phyloP scores from a whole-genome alignment of 2,888 invertebrate genomes.

The Dicycla oo region DNA sequence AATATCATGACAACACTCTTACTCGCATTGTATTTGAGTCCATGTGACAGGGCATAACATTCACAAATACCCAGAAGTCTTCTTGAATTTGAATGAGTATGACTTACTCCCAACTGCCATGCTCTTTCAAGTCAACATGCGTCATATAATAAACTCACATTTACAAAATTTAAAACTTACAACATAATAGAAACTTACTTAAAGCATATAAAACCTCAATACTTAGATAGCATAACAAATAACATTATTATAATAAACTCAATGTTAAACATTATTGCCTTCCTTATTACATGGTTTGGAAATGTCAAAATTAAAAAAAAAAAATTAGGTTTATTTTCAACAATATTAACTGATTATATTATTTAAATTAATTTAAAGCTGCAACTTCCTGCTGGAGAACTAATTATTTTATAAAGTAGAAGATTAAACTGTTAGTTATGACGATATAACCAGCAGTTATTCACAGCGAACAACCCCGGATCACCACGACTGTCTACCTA shows the following conservation, averaged over 20 bases:
- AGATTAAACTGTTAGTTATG: background rate
- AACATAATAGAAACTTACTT: too few species aligned
- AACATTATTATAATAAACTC: constrained; percentile 18
- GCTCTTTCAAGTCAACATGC: too few species aligned
- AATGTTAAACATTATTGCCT: constrained; percentile 28
- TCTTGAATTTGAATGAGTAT: too few species aligned
- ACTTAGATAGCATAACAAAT: constrained; percentile 35
- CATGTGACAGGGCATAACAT: too few species aligned
- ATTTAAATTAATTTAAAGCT: constrained; percentile 9
- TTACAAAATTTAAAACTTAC: too few species aligned
- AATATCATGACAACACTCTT: too few species aligned
- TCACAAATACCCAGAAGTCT: too few species aligned
- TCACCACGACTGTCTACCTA: too few species aligned
- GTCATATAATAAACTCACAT: too few species aligned
- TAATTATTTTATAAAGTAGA: background rate
- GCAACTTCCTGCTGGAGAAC: constrained; percentile 5
- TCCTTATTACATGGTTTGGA: constrained; percentile 18
- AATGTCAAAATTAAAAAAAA: constrained; percentile 23
- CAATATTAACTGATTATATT: background rate
- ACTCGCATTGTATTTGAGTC: too few species aligned
- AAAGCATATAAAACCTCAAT: constrained; percentile 33
- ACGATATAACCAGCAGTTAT: background rate
- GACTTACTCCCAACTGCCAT: too few species aligned
- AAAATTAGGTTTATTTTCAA: constrained; percentile 12
- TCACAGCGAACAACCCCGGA: too few species aligned